A percentile compares a stretch with the other conserved stretches of the same genome.
Conservation (phyloP, 2,113 vertebrate species). For the Mystacornis crossleyi region DNA sequence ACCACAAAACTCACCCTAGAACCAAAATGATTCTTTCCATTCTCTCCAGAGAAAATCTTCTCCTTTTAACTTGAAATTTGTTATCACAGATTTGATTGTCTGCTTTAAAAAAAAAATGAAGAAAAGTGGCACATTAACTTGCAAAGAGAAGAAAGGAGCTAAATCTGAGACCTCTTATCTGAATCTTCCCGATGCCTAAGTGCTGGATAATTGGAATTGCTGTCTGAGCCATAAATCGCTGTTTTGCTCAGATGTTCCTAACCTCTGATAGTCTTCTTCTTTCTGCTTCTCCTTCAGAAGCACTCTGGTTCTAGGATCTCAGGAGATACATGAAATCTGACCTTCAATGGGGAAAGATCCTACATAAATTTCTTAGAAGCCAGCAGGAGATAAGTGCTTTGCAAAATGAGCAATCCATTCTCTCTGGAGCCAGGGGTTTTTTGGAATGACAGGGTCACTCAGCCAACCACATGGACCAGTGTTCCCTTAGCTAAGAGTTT, state of each 20-base stretch:
- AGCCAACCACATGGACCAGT: not conserved
- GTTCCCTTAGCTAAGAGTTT: not conserved
- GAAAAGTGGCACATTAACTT: constrained; percentile 21
- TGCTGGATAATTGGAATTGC: constrained; percentile 55
- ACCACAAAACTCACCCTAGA: not conserved
- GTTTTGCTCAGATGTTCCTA: constrained; percentile 21
- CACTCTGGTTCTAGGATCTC: not conserved
- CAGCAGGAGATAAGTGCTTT: not conserved
- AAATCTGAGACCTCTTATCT: constrained; percentile 64
- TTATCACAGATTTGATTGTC: constrained; percentile 26
- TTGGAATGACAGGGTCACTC: not conserved
- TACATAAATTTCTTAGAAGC: not conserved
- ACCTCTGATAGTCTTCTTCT: not conserved
- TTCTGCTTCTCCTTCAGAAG: not conserved
- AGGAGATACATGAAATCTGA: not conserved
- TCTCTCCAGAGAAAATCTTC: not conserved
- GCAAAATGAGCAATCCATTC: not conserved
- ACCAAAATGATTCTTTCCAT: constrained; percentile 16
- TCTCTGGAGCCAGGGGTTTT: not conserved
- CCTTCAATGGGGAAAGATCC: not conserved
- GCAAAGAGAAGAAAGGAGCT: constrained; percentile 42
- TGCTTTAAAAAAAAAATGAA: not conserved
- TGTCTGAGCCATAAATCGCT: not conserved
- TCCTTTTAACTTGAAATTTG: not conserved
- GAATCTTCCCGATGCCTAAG: constrained; percentile 29